Base-by-base conservation (phyloP, 1,140 invertebrate species). In the Leptinotarsa lineolata region DNA sequence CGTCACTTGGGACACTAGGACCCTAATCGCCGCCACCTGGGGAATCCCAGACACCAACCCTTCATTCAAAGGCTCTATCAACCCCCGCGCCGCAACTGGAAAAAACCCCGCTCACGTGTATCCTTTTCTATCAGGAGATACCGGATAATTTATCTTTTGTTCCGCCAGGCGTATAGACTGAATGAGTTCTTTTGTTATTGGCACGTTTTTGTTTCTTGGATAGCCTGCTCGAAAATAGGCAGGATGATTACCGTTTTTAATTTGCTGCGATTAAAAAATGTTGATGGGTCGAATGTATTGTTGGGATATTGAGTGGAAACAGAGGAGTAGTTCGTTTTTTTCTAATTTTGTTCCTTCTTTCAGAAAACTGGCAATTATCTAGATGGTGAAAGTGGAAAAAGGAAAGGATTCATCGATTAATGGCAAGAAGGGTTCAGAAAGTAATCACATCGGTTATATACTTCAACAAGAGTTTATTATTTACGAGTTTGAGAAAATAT, bases 71-170 rank as follows among this genome's bases (percentile, higher is more conserved):
- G 48, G 48, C 48, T 0, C 16, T 54, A 54, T 13, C 48, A 54
- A 39, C 30, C 30, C 48, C 48, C 48, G 1, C 66, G 65, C 68
- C 48, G 4, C 16, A 58, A 15, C 63, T 64, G 22, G 16, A 30
- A 22, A 64, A 59, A 72, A 63, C 72, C 63, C 48, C 48, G 18
- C 75, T 54, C 73, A 72, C 70, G 74, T 70, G 72, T 74, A 73
- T 67, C 46, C 44, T 74, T 71, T 74, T 61, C 76, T 77, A 75
- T 77, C 68, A 77, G 48, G 48, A 68, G 70, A 68, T 63, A 72
- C 65, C 67, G 71, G 77, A 78, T 76, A 78, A 78, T 78, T 76
- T 76, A 78, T 78, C 77, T 76, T 78, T 78, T 78, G 77, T 78
- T 74, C 76, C 75, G 70, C 69, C 68, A 70, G 68, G 76, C 76